Base-by-base conservation (phyloP, 2,888 invertebrate species). In the Polydrusus tereticollis region DNA sequence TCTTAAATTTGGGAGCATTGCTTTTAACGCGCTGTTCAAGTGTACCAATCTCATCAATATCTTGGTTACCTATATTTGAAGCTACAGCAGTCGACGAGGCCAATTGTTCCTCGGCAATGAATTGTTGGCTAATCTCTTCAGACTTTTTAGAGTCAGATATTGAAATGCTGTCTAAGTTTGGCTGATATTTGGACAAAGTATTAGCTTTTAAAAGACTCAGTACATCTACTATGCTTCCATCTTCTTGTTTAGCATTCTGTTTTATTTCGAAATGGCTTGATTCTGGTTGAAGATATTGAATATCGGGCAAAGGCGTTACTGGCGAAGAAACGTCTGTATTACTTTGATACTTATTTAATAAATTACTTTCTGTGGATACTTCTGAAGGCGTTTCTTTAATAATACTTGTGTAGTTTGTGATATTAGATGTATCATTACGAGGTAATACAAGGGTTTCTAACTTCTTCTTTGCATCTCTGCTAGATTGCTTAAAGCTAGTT, bases 1-100 rank as follows among this genome's bases (percentile, higher is more conserved):
- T 82, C 69, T 79, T 82, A 10, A 74, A 75, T 58, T 77, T 78
- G 18, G 75, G 77, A 23, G 63, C 76, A 47, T 75, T 72, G 16
- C 20, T 52, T 33, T 75, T 77, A 21, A 21, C 21, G 8, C 10
- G 14, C 12, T 60, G 8, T 29, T 52, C 43, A n/a, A 33, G n/a
- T 50, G 14, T 0, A 26, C 60, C 65, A 52, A 75, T 72, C 7
- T 33, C 57, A 36, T 47, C 10, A 16, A 21, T 33, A 12, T 16
- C 36, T 36, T 69, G 55, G 41, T 59, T 8, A 21, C 12, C 21
- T 21, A 47, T 21, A 0, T 47, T 16, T 43, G 43, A 14, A 43
- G 16, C 6, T 43, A 18, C 18, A 18, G 16, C 7, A 18, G 7
- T 1, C 4, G 4, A 5, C 10, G 29, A 20, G 18, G 21, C 21